Evolutionary conservation across 2,797 vertebrate genomes (phyloP).

Genomic region (Danio jaintianensis): DNA sequence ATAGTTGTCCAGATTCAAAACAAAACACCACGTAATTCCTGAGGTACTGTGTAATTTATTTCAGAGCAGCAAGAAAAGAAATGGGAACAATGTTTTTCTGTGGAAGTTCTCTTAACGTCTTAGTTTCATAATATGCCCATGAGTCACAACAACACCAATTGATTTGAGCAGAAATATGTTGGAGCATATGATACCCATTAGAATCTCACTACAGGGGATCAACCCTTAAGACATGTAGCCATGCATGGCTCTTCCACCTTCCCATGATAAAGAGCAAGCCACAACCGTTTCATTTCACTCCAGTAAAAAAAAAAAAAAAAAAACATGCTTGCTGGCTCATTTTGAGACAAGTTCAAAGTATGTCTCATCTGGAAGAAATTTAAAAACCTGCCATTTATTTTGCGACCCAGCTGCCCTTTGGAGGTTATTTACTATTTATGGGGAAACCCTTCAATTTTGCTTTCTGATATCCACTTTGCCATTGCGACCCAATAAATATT

Average conservation of each 20-base stretch:
- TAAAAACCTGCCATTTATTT: slow-evolving; percentile 60
- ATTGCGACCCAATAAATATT: slow-evolving; percentile 50
- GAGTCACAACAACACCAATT: slow-evolving; percentile 14
- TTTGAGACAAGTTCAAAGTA: slow-evolving; percentile 58
- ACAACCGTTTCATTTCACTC: slow-evolving; percentile 56
- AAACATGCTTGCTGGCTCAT: slow-evolving; percentile 57
- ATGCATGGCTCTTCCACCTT: slow-evolving; percentile 59
- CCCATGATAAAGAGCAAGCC: slow-evolving; percentile 56
- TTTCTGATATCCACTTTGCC: slow-evolving; percentile 50
- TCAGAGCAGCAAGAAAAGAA: background rate
- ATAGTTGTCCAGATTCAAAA: background rate
- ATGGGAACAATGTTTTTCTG: background rate
- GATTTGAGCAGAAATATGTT: slow-evolving; percentile 52
- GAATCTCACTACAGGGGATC: slow-evolving; percentile 55
- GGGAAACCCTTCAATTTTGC: slow-evolving; percentile 50
- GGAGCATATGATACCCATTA: slow-evolving; percentile 59
- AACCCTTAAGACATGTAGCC: slow-evolving; percentile 55
- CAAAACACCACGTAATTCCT: slow-evolving; percentile 11
- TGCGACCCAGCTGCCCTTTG: slow-evolving; percentile 55
- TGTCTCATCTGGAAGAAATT: slow-evolving; percentile 60
- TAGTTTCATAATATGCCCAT: slow-evolving; percentile 1
- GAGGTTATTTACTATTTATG: slow-evolving; percentile 60
- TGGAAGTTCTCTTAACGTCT: background rate
- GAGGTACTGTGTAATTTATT: slow-evolving; percentile 2
- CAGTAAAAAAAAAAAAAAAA: slow-evolving; percentile 56